A percentile compares a stretch with the other conserved stretches of the same genome.
Evolutionary conservation across 2,113 vertebrate genomes (phyloP).

Genomic region (Phrynosoma platyrhinos): DNA sequence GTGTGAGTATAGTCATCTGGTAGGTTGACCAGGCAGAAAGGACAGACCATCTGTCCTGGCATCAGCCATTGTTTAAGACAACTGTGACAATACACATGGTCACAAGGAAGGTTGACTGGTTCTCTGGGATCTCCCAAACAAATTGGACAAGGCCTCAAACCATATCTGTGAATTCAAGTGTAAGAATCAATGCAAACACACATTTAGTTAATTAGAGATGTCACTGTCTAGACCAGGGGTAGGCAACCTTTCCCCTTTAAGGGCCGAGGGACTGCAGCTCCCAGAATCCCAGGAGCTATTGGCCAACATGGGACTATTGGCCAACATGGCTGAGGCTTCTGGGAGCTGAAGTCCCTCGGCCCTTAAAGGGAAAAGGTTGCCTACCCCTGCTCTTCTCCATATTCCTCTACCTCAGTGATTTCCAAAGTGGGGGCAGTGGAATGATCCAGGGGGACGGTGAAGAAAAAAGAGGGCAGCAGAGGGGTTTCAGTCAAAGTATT

Average conservation of each 20-base stretch:
- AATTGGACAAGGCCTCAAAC: constrained; percentile 76
- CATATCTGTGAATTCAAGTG: constrained; percentile 73
- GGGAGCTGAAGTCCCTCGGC: no score
- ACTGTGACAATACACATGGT: constrained; percentile 83
- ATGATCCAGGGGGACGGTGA: no score
- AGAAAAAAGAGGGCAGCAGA: no score
- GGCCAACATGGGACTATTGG: no score
- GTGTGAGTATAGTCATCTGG: constrained; percentile 63
- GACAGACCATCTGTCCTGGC: constrained; percentile 84
- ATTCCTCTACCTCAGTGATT: neutral
- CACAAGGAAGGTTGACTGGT: constrained; percentile 86
- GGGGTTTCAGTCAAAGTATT: no score
- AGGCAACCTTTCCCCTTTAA: no score
- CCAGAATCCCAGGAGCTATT: no score
- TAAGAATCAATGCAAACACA: neutral
- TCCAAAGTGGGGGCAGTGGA: no score
- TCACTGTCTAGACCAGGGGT: neutral
- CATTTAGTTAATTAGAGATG: neutral
- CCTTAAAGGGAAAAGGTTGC: no score
- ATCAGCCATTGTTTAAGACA: constrained; percentile 82
- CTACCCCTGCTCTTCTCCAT: no score
- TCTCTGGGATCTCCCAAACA: constrained; percentile 83
- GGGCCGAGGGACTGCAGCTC: no score
- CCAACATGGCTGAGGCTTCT: no score
- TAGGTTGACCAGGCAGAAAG: constrained; percentile 74